These are phyloP conservation scores for Platycheirus albimanus DNA, from an alignment of 2,888 invertebrate species.

Conservation along the genomic window DNA sequence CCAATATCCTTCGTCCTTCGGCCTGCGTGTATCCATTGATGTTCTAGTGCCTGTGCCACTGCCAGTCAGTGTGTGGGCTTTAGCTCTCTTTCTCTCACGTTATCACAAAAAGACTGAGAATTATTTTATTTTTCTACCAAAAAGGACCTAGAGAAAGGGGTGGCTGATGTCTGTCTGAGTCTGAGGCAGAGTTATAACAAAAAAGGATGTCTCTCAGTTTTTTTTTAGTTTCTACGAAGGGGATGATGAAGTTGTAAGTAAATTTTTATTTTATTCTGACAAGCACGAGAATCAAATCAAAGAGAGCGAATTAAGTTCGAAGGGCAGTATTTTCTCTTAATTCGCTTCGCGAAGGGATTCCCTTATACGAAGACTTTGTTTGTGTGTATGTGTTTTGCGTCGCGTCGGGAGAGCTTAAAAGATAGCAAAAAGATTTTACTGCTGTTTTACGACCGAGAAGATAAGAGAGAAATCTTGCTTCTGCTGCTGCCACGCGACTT, in stretches of 20 bases:
- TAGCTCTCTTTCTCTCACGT: conserved; percentile 61
- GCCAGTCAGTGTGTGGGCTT: conserved; percentile 11
- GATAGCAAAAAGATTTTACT: conserved; percentile 4
- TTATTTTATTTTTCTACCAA: conserved; percentile 19
- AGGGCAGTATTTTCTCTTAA: conserved; percentile 51
- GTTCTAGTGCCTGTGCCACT: too few species aligned
- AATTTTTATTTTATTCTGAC: conserved; percentile 28
- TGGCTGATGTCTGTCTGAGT: conserved; percentile 57
- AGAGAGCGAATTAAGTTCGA: conserved; percentile 59
- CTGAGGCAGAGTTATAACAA: conserved; percentile 44
- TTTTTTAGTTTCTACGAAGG: conserved; percentile 13
- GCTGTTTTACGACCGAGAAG: conserved; percentile 1
- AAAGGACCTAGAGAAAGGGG: conserved; percentile 44
- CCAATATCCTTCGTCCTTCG: conserved; percentile 4
- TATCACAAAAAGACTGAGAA: conserved; percentile 58
- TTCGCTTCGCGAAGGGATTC: conserved; percentile 34
- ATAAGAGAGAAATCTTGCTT: conserved; percentile 52
- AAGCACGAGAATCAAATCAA: conserved; percentile 45
- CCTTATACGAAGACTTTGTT: neutral
- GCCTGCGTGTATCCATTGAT: too few species aligned
- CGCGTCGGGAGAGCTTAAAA: conserved; percentile 32
- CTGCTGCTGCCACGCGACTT: conserved; percentile 60
- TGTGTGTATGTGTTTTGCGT: conserved; percentile 14
- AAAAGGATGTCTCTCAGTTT: conserved; percentile 40
- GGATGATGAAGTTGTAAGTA: conserved; percentile 54